phyloP scores from a whole-genome alignment of 2,888 invertebrate species.

The Pseudoips prasinana region DNA sequence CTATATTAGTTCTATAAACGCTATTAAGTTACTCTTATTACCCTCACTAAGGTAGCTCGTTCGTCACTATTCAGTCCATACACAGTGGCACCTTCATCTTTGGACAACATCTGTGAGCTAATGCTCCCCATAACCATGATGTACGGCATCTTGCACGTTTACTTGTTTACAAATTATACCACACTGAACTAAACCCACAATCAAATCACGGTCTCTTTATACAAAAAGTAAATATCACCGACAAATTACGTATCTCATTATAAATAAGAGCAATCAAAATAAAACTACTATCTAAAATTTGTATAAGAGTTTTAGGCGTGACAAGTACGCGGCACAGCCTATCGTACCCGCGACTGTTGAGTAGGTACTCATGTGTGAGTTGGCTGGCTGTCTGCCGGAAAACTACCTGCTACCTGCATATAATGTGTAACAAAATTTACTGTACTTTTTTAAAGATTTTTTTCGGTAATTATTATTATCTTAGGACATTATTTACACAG shows the following conservation, averaged over 20 bases:
- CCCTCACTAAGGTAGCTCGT: slow-evolving; percentile 54
- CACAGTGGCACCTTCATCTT: slow-evolving; percentile 73
- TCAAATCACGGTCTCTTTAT: too few relatives aligned
- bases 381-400: slow-evolving; percentile 58
- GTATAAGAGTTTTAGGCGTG: slow-evolving; percentile 13
- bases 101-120: slow-evolving; percentile 67
- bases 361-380: slow-evolving; percentile 57
- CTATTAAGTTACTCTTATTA: too few relatives aligned
- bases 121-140: slow-evolving; percentile 77
- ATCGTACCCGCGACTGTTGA: slow-evolving; percentile 47
- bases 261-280: slow-evolving; percentile 24
- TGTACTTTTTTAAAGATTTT: too few relatives aligned
- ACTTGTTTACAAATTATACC: slow-evolving; percentile 23
- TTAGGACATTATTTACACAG: too few relatives aligned
- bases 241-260: slow-evolving; percentile 46
- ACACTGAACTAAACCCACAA: too few relatives aligned
- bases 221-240: slow-evolving; percentile 38
- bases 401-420: slow-evolving; percentile 41
- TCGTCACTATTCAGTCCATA: slow-evolving; percentile 76
- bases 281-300: not conserved
- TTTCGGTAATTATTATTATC: too few relatives aligned
- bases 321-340: slow-evolving; percentile 43
- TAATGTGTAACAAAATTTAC: too few relatives aligned
- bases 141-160: slow-evolving; percentile 64
- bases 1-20: too few relatives aligned